Evolutionary conservation across 2,113 vertebrate genomes (phyloP), one percentile per base, ranked within the genome.

Genomic region (Oncorhynchus nerka): DNA sequence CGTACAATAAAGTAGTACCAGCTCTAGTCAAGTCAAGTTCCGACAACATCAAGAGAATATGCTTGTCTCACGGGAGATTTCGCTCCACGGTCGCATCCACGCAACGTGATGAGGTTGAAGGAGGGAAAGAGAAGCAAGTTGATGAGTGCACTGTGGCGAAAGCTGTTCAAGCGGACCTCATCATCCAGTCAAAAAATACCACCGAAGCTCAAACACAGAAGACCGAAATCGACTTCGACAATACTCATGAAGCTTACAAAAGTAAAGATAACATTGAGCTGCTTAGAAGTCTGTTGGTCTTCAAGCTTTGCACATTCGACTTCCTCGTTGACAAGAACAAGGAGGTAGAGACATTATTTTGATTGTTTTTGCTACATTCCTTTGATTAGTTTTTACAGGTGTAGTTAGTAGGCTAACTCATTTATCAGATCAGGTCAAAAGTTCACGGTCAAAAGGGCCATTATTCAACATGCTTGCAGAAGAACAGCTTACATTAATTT

Each of bases 201-300:
- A 28, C 65, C 5, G 67, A 68, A 45, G 15, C 75, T 4, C 75
- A 76, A 16, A 73, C 81, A 30, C 80, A 64, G 0, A 82, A 71
- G 16, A 75, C 83, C 75, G 73, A 73, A 0, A 89, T 95, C n/a
- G 90, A 93, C 83, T 94, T 95, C 69, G 88, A 85, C 1, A 87
- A 93, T 69, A 75, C 87, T n/a, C 86, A 68, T 15, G 94, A 94
- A 78, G 95, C 94, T 4, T 96, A 92, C 75, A 89, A 88, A 73
- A 95, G 93, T 90, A 97, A 95, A 89, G 88, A 85, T 89, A 94
- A 81, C 15, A 75, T 90, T 6, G 94, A 96, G 91, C 92, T 94
- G 9, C 81, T 93, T 55, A 77, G 93, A 39, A 94, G 94, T 75
- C 86, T 95, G 74, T 1, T 93, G 75, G 94, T 94, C 77, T 90